These are phyloP conservation scores for Zoanthus sociatus DNA, from an alignment of 92 coral and sea anemone genomes.

Conservation along the genomic window DNA sequence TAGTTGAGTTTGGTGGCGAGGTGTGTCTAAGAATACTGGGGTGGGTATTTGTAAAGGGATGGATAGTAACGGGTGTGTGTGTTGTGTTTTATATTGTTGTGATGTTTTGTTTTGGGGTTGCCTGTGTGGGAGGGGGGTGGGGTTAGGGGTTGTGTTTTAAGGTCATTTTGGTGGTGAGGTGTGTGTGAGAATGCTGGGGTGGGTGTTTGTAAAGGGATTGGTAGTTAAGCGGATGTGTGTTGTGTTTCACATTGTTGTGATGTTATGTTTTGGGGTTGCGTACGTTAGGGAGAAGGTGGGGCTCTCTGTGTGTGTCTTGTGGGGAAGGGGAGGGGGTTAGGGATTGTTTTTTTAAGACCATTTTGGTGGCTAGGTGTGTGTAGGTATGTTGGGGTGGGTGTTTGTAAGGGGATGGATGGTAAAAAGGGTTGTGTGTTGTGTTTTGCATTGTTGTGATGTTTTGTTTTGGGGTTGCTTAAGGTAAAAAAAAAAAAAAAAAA, in stretches of 20 bases:
- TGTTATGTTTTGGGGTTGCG: slow-evolving; percentile 15
- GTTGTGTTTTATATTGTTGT: not conserved
- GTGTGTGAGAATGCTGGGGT: too few species aligned
- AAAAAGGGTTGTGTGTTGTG: too few species aligned
- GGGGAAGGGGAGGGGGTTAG: too few species aligned
- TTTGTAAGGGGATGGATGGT: too few species aligned
- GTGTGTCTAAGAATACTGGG: slow-evolving; percentile 19
- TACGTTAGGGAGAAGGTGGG: too few species aligned
- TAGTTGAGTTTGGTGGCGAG: slow-evolving; percentile 16
- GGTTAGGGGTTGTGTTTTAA: too few species aligned
- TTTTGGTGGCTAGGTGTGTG: too few species aligned
- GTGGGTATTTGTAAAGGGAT: slow-evolving; percentile 11
- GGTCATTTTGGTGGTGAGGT: too few species aligned
- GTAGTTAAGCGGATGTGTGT: too few species aligned
- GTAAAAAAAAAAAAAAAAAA: not conserved
- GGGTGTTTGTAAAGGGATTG: too few species aligned
- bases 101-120: slow-evolving; percentile 22
- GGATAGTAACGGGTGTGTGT: not conserved
- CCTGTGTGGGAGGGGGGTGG: not conserved
- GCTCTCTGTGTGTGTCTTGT: not conserved
- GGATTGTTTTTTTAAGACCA: too few species aligned
- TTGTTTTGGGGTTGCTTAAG: not conserved
- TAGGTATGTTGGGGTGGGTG: too few species aligned
- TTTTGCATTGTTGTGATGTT: not conserved
- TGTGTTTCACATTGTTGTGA: not conserved